Evolutionary conservation across 2,113 vertebrate species (phyloP).

Genomic region (Indicator indicator): DNA sequence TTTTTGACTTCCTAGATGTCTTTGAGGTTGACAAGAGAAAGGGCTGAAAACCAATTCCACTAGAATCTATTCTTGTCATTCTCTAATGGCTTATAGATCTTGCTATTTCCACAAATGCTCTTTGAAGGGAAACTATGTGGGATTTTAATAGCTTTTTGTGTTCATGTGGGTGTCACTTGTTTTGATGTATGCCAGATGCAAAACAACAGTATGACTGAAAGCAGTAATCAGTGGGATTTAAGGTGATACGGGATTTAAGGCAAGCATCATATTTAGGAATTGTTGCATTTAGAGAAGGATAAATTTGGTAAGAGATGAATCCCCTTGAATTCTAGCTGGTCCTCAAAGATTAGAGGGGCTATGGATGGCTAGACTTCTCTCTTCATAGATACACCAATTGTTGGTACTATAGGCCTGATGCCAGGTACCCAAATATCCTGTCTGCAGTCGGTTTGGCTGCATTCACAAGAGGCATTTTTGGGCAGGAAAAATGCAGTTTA

Average conservation of each 20-base stretch:
- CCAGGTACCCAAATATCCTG: too few relatives aligned
- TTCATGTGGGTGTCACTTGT: constrained; percentile 9
- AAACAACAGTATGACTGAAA: not conserved
- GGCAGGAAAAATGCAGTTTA: too few relatives aligned
- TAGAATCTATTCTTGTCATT: constrained; percentile 40
- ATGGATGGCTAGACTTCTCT: too few relatives aligned
- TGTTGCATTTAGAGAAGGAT: too few relatives aligned
- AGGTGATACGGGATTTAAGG: not conserved
- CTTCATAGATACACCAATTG: too few relatives aligned
- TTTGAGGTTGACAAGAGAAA: not conserved
- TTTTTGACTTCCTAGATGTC: not conserved
- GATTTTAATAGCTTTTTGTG: constrained; percentile 48
- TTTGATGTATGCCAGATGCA: constrained; percentile 14
- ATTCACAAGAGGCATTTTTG: too few relatives aligned
- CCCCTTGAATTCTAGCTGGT: too few relatives aligned
- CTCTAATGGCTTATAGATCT: constrained; percentile 55
- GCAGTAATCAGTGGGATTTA: not conserved
- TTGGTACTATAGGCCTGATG: too few relatives aligned
- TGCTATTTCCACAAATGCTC: constrained; percentile 48
- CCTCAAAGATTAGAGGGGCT: too few relatives aligned
- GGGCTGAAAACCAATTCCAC: not conserved
- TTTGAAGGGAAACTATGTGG: constrained; percentile 44
- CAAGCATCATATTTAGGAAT: not conserved
- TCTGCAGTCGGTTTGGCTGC: too few relatives aligned
- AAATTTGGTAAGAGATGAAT: too few relatives aligned